phyloP scores from a whole-genome alignment of 35 echinoderm and acorn worm genomes.

The Diadema setosum region DNA sequence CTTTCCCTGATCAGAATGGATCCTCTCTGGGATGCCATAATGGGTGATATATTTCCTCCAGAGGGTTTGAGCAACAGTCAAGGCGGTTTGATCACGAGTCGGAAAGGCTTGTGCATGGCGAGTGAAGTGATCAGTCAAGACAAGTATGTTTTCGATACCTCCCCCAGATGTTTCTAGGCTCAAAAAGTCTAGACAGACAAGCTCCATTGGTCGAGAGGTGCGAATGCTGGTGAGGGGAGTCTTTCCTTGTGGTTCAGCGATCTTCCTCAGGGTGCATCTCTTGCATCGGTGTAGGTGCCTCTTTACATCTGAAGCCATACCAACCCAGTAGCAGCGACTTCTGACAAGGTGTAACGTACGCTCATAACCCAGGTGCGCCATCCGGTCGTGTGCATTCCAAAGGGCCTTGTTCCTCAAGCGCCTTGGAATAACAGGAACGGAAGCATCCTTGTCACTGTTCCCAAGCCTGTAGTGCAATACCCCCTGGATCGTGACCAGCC shows the following conservation, averaged over 20 bases:
- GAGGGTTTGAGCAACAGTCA: constrained; percentile 28
- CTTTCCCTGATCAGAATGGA: too few species aligned
- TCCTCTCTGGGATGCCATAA: too few species aligned
- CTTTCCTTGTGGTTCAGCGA: neutral
- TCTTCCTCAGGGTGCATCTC: neutral
- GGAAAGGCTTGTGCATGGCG: neutral
- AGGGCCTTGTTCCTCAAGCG: constrained; percentile 14
- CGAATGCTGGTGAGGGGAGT: neutral
- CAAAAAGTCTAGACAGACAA: constrained; percentile 53
- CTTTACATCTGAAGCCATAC: constrained; percentile 10
- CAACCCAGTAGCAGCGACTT: constrained; percentile 15
- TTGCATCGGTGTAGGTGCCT: neutral
- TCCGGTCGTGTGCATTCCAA: constrained; percentile 19
- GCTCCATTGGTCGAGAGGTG: constrained; percentile 16
- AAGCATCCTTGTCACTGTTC: neutral
- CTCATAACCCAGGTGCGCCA: constrained; percentile 38
- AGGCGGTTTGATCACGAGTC: constrained; percentile 31
- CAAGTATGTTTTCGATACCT: constrained; percentile 4
- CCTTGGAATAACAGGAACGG: constrained; percentile 25
- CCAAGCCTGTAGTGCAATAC: neutral
- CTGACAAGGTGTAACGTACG: neutral
- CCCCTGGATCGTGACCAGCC: neutral
- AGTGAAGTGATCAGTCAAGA: neutral
- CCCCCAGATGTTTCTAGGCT: constrained; percentile 31
- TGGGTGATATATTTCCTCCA: too few species aligned